These are phyloP conservation scores for mouse (Mus musculus) DNA, from an alignment of 2,113 vertebrate genomes.

Conservation along the genomic window GRCm39 chr11:93962501-93963000, in stretches of 20 bases:
- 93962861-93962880: background rate
- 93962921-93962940: background rate
- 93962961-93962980: background rate
- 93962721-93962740: constrained; percentile 12
- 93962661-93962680: constrained; percentile 47
- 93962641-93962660: constrained; percentile 35
- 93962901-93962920: background rate
- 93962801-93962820: background rate
- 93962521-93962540: constrained; percentile 48
- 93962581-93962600: constrained; percentile 20
- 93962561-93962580: background rate
- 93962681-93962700: background rate
- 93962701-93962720: background rate
- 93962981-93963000: background rate
- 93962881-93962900: constrained; percentile 45
- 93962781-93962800: background rate
- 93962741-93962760: constrained; percentile 23
- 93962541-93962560: background rate
- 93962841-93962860: background rate
- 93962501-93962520: constrained; percentile 96
- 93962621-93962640: constrained; percentile 15
- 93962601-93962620: background rate
- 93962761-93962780: background rate
- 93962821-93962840: background rate
- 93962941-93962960: constrained; percentile 52